Base-by-base conservation (phyloP, 2,113 vertebrate species). In the Ondatra zibethicus region DNA sequence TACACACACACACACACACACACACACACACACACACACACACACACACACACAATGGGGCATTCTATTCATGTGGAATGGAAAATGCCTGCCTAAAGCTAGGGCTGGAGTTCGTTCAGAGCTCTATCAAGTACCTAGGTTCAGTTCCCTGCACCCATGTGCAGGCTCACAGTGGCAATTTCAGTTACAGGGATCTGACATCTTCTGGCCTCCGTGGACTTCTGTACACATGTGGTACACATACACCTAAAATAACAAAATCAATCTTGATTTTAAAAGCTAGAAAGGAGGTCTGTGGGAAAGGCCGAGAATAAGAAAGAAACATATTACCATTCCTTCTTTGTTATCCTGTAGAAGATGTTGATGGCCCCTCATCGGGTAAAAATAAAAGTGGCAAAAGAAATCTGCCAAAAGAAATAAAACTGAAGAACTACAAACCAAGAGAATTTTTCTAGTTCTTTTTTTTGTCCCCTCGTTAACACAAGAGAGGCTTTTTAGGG, bases 341-440 rank as follows among this genome's bases (percentile, higher is more conserved):
- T 84, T 72, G 36, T 70, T 89, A 80, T 77, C 29, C 45, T 84
- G 29, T 14, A 75, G 70, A 68, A 85, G 88, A 77, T 5, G 63
- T 29, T 65, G 85, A 75, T 45, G 50, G 75, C 23, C 14, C 39
- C 2, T 84, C 82, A n/a, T 80, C 23, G 72, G 39, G 17, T 42
- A 52, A 2, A 77, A 92, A 76, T 33, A 81, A 94, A 88, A 76
- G 75, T 17, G 87, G 31, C 31, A 77, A 95, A 92, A 91, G 12
- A 80, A 91, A n/a, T 31, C 16, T 81, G 92, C 55, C 61, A 21
- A 50, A 63, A 86, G 27, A 36, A 93, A 80, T 23, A 78, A 19
- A 75, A 31, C 27, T 5, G 3, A 85, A 45, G 23, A n/a, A 19
- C 27, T 36, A 58, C 65, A 88, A 94, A 70, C 16, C 12, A 7